Percentiles rank a stretch among this genome's conserved stretches.
These are phyloP conservation scores for Pseudomugil tenellus DNA, from an alignment of 2,797 vertebrate genomes.

Conservation along the genomic window DNA sequence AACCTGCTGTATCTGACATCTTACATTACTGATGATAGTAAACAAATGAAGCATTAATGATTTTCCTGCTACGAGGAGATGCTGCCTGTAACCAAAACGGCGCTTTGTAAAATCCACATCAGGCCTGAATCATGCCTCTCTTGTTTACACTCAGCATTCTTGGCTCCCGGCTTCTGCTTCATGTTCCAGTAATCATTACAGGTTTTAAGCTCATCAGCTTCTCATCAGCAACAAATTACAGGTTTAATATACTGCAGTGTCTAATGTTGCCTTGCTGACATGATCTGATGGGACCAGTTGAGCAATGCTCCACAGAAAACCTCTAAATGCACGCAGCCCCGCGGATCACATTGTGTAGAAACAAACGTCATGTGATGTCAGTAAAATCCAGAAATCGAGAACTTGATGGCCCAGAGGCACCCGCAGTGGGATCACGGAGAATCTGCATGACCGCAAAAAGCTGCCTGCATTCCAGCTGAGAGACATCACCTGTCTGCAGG, in stretches of 20 bases:
- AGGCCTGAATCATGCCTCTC: slow-evolving; percentile 28
- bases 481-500: slow-evolving; percentile 60
- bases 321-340: slow-evolving; percentile 34
- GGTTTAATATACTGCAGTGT: slow-evolving; percentile 53
- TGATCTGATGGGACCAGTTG: slow-evolving; percentile 22
- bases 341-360: slow-evolving; percentile 58
- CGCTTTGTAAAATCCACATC: slow-evolving; percentile 26
- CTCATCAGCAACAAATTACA: slow-evolving; percentile 64
- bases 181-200: slow-evolving; percentile 46
- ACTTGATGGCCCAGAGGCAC: slow-evolving; percentile 49
- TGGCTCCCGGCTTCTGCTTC: slow-evolving; percentile 20
- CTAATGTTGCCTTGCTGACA: slow-evolving; percentile 45
- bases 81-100: slow-evolving; percentile 8
- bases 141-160: slow-evolving; percentile 50
- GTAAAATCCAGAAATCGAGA: slow-evolving; percentile 51
- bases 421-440: slow-evolving; percentile 37
- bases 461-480: slow-evolving; percentile 57
- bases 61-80: slow-evolving; percentile 14
- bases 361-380: slow-evolving; percentile 39
- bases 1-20: not conserved
- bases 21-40: not conserved
- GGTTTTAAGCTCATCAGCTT: slow-evolving; percentile 60
- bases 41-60: not conserved
- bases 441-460: slow-evolving; percentile 46
- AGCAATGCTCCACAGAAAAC: slow-evolving; percentile 35